phyloP scores from a whole-genome alignment of 2,888 invertebrate species.

The Phrixothrix hirtus region DNA sequence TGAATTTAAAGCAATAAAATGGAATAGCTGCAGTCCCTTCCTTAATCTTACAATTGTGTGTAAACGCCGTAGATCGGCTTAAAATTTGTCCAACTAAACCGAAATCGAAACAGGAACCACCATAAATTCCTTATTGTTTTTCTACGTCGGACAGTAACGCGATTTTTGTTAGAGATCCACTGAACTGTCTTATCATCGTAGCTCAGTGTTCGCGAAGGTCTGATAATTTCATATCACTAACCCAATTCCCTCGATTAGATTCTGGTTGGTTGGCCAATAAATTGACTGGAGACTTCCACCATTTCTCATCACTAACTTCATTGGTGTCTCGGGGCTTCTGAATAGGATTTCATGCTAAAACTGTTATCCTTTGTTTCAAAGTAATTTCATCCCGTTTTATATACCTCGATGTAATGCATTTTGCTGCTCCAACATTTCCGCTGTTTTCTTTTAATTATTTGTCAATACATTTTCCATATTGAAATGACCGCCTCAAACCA shows the following conservation, averaged over 20 bases:
- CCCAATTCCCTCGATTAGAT: constrained; percentile 57
- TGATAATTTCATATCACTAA: constrained; percentile 56
- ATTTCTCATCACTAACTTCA: constrained; percentile 56
- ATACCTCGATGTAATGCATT: constrained; percentile 15
- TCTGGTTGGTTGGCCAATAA: constrained; percentile 57
- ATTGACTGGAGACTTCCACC: constrained; percentile 55
- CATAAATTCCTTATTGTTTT: constrained; percentile 29
- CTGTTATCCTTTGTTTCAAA: constrained; percentile 47
- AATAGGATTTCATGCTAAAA: constrained; percentile 51
- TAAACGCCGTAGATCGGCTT: constrained; percentile 22
- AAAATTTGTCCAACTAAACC: constrained; percentile 15
- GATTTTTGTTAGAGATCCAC: constrained; percentile 50
- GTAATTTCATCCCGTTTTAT: constrained; percentile 37
- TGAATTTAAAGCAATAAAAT: constrained; percentile 20
- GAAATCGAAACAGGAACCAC: constrained; percentile 17
- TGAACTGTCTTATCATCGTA: constrained; percentile 55
- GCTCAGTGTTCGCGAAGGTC: constrained; percentile 51
- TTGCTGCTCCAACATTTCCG: background rate
- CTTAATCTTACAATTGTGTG: constrained; percentile 20
- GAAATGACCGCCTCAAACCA: too few species aligned
- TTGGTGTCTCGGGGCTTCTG: constrained; percentile 50
- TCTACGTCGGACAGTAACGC: constrained; percentile 44
- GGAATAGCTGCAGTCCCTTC: constrained; percentile 14
- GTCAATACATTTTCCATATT: too few species aligned
- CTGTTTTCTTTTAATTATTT: constrained; percentile 4